A percentile compares a stretch with the other conserved stretches of the same genome.
These are phyloP conservation scores for Zelostemma sp. DNA, from an alignment of 1,140 invertebrate genomes.

Conservation along the genomic window DNA sequence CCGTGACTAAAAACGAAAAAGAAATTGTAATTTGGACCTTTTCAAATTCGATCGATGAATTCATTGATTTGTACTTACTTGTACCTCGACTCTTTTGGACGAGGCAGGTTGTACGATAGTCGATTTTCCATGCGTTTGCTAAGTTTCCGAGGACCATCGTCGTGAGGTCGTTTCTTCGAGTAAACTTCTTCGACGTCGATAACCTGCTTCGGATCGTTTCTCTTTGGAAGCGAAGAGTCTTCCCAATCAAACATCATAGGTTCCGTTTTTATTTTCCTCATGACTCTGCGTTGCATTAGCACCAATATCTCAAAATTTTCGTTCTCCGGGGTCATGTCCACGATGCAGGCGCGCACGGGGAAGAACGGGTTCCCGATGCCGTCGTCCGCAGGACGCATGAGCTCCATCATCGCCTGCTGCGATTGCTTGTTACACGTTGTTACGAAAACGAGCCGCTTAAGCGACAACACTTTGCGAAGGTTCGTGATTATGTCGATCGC, in stretches of 20 bases:
- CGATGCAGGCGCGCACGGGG: slow-evolving; percentile 59
- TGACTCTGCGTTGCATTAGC: slow-evolving; percentile 58
- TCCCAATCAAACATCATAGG: neutral
- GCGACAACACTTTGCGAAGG: slow-evolving; percentile 54
- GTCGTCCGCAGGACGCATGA: slow-evolving; percentile 56
- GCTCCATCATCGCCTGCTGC: slow-evolving; percentile 60
- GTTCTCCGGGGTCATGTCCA: slow-evolving; percentile 61
- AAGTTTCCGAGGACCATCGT: neutral
- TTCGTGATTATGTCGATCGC: slow-evolving; percentile 60
- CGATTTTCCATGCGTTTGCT: neutral
- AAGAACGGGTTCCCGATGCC: slow-evolving; percentile 61
- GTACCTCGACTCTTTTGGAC: neutral
- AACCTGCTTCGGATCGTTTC: neutral
- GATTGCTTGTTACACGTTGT: slow-evolving; percentile 63
- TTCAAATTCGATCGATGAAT: too few species aligned
- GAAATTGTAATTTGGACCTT: too few species aligned
- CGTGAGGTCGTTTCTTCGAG: neutral
- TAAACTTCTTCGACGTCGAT: neutral
- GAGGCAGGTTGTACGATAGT: neutral
- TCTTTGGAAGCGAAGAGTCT: neutral
- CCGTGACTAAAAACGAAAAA: neutral
- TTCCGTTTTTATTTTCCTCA: slow-evolving; percentile 37
- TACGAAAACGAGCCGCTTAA: slow-evolving; percentile 62
- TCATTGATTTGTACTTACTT: too few species aligned
- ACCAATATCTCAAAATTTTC: slow-evolving; percentile 64